Evolutionary conservation across 1,140 invertebrate species (phyloP).

Genomic region (Brachionus rubens): DNA sequence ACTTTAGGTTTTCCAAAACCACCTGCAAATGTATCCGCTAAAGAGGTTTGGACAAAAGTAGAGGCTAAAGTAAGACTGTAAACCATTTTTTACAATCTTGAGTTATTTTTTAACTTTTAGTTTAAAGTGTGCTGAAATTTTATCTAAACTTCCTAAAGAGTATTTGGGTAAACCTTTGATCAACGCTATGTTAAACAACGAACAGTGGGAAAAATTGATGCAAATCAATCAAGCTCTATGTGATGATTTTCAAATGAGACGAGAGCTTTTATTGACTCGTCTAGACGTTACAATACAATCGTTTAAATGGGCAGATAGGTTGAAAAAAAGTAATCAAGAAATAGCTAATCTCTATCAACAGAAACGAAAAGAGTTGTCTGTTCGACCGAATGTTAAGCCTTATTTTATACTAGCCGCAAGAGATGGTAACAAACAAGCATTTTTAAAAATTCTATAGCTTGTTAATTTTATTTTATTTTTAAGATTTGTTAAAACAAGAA

Average conservation of each 20-base stretch:
- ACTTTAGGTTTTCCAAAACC: slow-evolving; percentile 43
- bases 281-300: slow-evolving; percentile 90
- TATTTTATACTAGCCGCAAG: slow-evolving; percentile 9
- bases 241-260: slow-evolving; percentile 75
- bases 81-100: neutral
- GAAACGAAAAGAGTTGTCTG: slow-evolving; percentile 18
- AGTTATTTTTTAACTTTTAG: neutral
- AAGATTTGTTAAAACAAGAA: slow-evolving; percentile 28
- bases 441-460: neutral
- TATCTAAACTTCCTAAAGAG: slow-evolving; percentile 66
- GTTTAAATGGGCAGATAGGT: slow-evolving; percentile 81
- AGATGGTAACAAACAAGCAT: slow-evolving; percentile 20
- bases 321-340: slow-evolving; percentile 51
- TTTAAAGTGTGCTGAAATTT: slow-evolving; percentile 59
- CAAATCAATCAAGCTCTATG: slow-evolving; percentile 70
- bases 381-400: neutral
- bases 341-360: neutral
- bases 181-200: slow-evolving; percentile 50
- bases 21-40: neutral
- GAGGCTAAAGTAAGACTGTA: neutral
- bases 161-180: slow-evolving; percentile 66
- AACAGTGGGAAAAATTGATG: slow-evolving; percentile 76
- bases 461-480: neutral
- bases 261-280: slow-evolving; percentile 82
- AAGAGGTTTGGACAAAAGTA: slow-evolving; percentile 39